A percentile compares a stretch with the other conserved stretches of the same genome.
Evolutionary conservation across 2,888 invertebrate species (phyloP).

Genomic region (Didymodactylos carnosus): DNA sequence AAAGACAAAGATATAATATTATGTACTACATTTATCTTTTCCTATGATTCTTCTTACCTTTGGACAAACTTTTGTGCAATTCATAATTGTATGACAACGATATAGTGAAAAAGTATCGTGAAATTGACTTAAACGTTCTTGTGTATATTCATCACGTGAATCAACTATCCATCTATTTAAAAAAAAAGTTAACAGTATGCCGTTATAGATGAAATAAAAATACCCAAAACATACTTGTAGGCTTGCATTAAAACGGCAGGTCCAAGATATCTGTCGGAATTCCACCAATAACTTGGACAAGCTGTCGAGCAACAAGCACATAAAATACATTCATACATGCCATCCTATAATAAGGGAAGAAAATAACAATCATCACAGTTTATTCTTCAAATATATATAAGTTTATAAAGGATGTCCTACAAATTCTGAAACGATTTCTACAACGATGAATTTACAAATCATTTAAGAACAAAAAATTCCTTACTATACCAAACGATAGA

Average conservation of each 20-base stretch:
- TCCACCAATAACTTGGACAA: constrained; percentile 98
- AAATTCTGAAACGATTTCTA: too few species aligned
- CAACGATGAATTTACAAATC: too few species aligned
- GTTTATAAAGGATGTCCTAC: too few species aligned
- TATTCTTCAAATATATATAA: too few species aligned
- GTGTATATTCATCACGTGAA: constrained; percentile 63
- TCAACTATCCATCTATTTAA: constrained; percentile 64
- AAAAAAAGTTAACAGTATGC: background rate
- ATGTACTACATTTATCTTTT: background rate
- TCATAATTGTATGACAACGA: constrained; percentile 91
- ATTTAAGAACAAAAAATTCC: too few species aligned
- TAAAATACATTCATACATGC: constrained; percentile 84
- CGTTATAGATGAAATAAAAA: too few species aligned
- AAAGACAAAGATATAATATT: constrained; percentile 24
- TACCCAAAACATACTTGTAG: constrained; percentile 11
- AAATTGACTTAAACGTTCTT: constrained; percentile 55
- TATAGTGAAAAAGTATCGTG: constrained; percentile 76
- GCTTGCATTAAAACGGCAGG: constrained; percentile 95
- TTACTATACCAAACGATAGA: too few species aligned
- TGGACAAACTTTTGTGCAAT: constrained; percentile 81
- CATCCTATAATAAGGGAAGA: constrained; percentile 46
- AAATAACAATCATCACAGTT: background rate
- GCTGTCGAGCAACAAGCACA: constrained; percentile 93
- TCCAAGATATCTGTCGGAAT: constrained; percentile 83
- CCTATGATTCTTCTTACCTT: constrained; percentile 43